phyloP scores from a whole-genome alignment of 2,888 invertebrate genomes.

The Gari tellinella region DNA sequence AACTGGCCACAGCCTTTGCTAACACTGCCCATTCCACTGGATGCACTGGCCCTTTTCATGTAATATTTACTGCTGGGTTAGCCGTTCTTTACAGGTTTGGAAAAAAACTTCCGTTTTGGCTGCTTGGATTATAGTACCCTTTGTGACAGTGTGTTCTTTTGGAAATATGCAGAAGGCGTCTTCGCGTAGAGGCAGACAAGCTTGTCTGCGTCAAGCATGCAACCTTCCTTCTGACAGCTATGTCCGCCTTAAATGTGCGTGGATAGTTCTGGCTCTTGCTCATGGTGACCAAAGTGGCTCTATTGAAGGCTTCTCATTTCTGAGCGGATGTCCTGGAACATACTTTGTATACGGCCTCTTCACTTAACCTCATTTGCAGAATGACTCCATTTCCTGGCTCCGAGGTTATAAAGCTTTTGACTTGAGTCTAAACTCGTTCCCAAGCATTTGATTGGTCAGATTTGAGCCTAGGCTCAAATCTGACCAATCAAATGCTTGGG shows the following conservation, averaged over 20 bases:
- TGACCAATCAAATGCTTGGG: too few relatives aligned
- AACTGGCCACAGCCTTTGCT: slow-evolving; percentile 22
- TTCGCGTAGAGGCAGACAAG: too few relatives aligned
- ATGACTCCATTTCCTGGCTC: neutral
- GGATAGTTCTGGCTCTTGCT: slow-evolving; percentile 16
- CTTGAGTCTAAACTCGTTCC: too few relatives aligned
- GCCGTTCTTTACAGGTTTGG: slow-evolving; percentile 1
- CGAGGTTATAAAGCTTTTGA: too few relatives aligned
- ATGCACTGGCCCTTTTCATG: slow-evolving; percentile 20
- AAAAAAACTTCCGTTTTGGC: neutral
- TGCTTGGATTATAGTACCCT: too few relatives aligned
- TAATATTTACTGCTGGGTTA: slow-evolving; percentile 1
- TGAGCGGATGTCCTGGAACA: slow-evolving; percentile 18
- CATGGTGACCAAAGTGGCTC: slow-evolving; percentile 7
- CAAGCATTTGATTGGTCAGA: too few relatives aligned
- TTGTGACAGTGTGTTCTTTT: too few relatives aligned
- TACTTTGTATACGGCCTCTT: slow-evolving; percentile 17
- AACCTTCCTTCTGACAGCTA: too few relatives aligned
- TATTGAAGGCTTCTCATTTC: slow-evolving; percentile 14
- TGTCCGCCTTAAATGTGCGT: slow-evolving; percentile 11
- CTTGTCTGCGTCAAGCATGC: too few relatives aligned
- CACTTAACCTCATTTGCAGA: slow-evolving; percentile 18
- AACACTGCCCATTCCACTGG: slow-evolving; percentile 7
- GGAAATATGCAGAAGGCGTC: too few relatives aligned
- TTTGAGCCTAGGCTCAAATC: too few relatives aligned